A percentile compares a stretch with the other conserved stretches of the same genome.
These are phyloP conservation scores for Sebastes hopkinsi DNA, from an alignment of 2,797 vertebrate species.

Conservation along the genomic window DNA sequence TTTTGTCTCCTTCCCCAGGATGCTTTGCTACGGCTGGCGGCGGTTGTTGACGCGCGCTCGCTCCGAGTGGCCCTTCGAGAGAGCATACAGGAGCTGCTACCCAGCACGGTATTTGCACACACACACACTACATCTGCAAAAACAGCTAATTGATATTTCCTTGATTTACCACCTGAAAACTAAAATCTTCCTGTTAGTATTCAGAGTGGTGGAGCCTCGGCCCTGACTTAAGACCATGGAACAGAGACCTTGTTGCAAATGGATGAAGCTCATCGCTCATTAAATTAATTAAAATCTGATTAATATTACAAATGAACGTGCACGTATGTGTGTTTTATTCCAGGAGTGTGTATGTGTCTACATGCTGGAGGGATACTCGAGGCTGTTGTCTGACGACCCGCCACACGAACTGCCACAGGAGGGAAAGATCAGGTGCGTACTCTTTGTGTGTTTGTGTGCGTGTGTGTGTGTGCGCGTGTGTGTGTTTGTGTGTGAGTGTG, in stretches of 20 bases:
- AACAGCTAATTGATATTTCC: constrained; percentile 24
- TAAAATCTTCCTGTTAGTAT: constrained; percentile 25
- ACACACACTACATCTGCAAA: constrained; percentile 24
- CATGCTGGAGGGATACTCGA: constrained; percentile 82
- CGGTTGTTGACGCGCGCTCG: constrained; percentile 80
- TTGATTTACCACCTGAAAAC: constrained; percentile 29
- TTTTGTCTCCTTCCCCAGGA: constrained; percentile 84
- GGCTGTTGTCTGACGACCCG: constrained; percentile 86
- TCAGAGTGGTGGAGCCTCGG: neutral
- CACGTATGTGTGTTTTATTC: constrained; percentile 39
- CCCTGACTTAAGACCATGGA: constrained; percentile 15
- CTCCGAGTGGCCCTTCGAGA: constrained; percentile 88
- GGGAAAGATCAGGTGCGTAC: constrained; percentile 87
- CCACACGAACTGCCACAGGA: constrained; percentile 87
- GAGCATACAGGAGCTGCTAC: constrained; percentile 86
- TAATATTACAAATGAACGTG: constrained; percentile 31
- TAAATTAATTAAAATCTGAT: constrained; percentile 40
- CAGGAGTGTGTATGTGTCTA: constrained; percentile 90
- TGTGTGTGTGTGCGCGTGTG: constrained; percentile 12
- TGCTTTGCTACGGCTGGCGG: constrained; percentile 90
- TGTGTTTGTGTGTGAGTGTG: neutral
- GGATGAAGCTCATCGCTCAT: constrained; percentile 36
- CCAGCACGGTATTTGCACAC: constrained; percentile 85
- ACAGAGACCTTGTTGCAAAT: constrained; percentile 29
- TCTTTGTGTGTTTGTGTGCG: constrained; percentile 1